Percentiles rank a stretch among this genome's conserved stretches.
Evolutionary conservation across 35 echinoderm and acorn worm genomes (phyloP).

Genomic region (Chiridota heheva): DNA sequence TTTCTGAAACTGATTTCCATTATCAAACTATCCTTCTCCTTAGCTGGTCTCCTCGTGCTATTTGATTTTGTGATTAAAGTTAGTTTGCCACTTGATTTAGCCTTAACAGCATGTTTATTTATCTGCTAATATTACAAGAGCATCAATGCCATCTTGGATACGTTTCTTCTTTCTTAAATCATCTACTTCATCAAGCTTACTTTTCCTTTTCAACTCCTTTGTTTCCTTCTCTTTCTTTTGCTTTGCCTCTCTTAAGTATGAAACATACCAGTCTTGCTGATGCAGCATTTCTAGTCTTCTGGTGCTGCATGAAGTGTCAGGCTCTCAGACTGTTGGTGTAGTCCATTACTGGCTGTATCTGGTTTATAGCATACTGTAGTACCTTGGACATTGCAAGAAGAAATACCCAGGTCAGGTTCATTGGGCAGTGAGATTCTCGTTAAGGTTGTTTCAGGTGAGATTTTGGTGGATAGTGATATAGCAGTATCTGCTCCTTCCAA

Average conservation of each 20-base stretch:
- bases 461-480: too few relatives aligned
- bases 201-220: constrained; percentile 16
- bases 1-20: background rate
- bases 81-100: constrained; percentile 21
- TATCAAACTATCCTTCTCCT: background rate
- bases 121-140: background rate
- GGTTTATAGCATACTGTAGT: too few relatives aligned
- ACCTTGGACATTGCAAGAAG: too few relatives aligned
- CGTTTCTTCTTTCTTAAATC: constrained; percentile 10
- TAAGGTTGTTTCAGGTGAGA: too few relatives aligned
- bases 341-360: too few relatives aligned
- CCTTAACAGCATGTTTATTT: background rate
- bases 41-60: constrained; percentile 14
- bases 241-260: constrained; percentile 42
- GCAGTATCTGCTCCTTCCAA: too few relatives aligned
- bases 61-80: background rate
- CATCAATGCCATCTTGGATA: constrained; percentile 13
- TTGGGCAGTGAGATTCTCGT: too few relatives aligned
- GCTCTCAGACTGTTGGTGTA: too few relatives aligned
- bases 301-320: too few relatives aligned
- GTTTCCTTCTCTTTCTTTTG: constrained; percentile 29
- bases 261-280: constrained; percentile 60
- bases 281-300: too few relatives aligned
- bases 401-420: too few relatives aligned
- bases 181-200: background rate